Evolutionary conservation across 1,140 invertebrate species (phyloP).

Genomic region (Drosophila nasuta): DNA sequence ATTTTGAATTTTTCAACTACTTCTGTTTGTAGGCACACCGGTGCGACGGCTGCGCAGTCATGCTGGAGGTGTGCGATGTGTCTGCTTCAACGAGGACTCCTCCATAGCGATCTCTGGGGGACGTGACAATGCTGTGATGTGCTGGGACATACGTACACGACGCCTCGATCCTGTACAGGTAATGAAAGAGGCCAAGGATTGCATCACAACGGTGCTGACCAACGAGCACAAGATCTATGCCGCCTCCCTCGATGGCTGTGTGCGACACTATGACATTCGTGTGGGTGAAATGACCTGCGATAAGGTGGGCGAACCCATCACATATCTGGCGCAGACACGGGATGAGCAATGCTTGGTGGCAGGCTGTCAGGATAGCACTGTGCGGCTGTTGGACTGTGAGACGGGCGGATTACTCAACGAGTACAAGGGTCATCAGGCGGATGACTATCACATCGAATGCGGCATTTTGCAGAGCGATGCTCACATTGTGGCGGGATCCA

Average conservation of each 20-base stretch:
- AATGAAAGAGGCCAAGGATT: constrained; percentile 96
- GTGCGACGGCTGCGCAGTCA: constrained; percentile 94
- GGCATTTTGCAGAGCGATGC: constrained; percentile 93
- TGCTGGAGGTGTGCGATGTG: constrained; percentile 94
- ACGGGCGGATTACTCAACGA: constrained; percentile 92
- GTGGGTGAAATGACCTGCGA: constrained; percentile 93
- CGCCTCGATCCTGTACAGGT: constrained; percentile 91
- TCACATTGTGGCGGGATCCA: constrained; percentile 94
- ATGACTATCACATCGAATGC: constrained; percentile 94
- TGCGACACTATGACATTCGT: constrained; percentile 96
- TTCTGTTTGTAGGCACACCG: constrained; percentile 85
- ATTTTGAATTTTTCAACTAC: too few species aligned
- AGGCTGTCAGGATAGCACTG: constrained; percentile 92
- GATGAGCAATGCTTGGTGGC: constrained; percentile 90
- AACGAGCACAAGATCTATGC: constrained; percentile 96
- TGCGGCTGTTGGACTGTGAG: constrained; percentile 95
- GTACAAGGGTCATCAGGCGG: constrained; percentile 92
- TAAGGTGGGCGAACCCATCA: constrained; percentile 92
- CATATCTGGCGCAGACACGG: constrained; percentile 90
- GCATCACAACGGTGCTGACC: constrained; percentile 93
- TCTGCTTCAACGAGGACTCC: constrained; percentile 97
- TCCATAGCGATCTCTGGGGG: constrained; percentile 93
- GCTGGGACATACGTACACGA: constrained; percentile 94
- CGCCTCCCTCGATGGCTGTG: constrained; percentile 94
- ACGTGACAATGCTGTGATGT: constrained; percentile 95